Base-by-base conservation (phyloP, 2,888 invertebrate genomes). In the Oscheius sp. region DNA sequence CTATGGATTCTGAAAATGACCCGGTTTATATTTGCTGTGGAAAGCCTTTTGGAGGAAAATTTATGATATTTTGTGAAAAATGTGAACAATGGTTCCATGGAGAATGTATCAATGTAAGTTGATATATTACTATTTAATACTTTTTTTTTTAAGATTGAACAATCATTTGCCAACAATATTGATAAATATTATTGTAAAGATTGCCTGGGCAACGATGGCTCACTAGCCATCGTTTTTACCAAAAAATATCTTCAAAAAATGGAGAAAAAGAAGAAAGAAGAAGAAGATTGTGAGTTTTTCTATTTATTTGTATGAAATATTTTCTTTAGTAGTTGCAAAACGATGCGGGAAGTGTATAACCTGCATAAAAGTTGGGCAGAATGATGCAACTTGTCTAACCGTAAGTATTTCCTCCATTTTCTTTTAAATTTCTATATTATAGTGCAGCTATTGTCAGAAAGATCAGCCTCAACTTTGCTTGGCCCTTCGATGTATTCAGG, bases 21-120 rank as follows among this genome's bases (percentile, higher is more conserved):
- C 35, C 27, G 41, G 35, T 53, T 23, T 49, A 66, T 27, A 46
- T 27, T 6, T 66, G 53, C 56, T 55, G 56, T 56, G 29, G 43
- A 55, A 53, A 43, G 41, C 55, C 55, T 16, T 43, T 16, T 18
- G 59, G 43, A 7, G 63, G 46, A 27, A 35, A 64, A 16, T 72
- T 72, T 70, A 77, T 77, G 77, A 73, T 77, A 35, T 64, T 35
- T 3, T 98, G 98, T 90, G 98, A 98, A 89, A 92, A 94, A 16
- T 98, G 98, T 89, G 95, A 97, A 89, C 96, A 97, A 90, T 98
- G 98, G 97, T 98, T 95, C 88, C 98, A 98, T 88, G 97, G 97
- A 0, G 95, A 96, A 88, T 98, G 97, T 89, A 96, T 98, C n/a
- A 23, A 56, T 21, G 76, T 76, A 9, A 7, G 46, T 16, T 55